Base-by-base conservation (phyloP, 2,113 vertebrate species). In the Xiphias gladius region DNA sequence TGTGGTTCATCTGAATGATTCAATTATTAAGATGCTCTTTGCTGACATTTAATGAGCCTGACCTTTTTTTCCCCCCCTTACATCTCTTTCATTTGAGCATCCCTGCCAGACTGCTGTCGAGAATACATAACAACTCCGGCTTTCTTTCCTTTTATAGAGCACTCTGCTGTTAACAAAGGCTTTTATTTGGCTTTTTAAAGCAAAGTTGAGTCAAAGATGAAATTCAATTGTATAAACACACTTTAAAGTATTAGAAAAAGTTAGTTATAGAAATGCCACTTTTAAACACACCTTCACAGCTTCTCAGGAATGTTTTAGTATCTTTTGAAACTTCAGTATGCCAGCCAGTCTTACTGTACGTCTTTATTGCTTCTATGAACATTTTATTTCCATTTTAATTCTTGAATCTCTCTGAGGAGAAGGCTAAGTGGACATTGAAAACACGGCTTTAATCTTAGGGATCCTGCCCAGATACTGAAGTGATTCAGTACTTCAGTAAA, bases 11-110 rank as follows among this genome's bases (percentile, higher is more conserved):
- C 76, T 83, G 79, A 89, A 81, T 67, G 78, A 84, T 86, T 82
- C 50, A 86, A 85, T 91, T 91, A 92, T 89, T 89, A 89, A 93
- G 80, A 91, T 91, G 86, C 82, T 89, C 81, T 91, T 86, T 88
- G 69, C 83, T 89, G 89, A 93, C 86, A 91, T 94, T 94, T 94
- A 93, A 94, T 93, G 86, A 93, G 92, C 52, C 66, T 86, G 92
- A 93, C 91, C 92, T 94, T 94, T 87, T 80, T 75, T 74, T 73
- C 73, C 50, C 69, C 11, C 58, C 79, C n/a, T n/a, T n/a, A 58
- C 75, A 62, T 65, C 76, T 30, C 73, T 83, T 89, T 92, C 82
- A 88, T 92, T 75, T 58, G 37, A 82, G 81, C 65, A 71, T 85
- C 58, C 2, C 13, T 77, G 84, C 74, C 75, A 82, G 83, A 88